Base-by-base conservation (phyloP, 2,113 vertebrate species). In the Peromyscus californicus region DNA sequence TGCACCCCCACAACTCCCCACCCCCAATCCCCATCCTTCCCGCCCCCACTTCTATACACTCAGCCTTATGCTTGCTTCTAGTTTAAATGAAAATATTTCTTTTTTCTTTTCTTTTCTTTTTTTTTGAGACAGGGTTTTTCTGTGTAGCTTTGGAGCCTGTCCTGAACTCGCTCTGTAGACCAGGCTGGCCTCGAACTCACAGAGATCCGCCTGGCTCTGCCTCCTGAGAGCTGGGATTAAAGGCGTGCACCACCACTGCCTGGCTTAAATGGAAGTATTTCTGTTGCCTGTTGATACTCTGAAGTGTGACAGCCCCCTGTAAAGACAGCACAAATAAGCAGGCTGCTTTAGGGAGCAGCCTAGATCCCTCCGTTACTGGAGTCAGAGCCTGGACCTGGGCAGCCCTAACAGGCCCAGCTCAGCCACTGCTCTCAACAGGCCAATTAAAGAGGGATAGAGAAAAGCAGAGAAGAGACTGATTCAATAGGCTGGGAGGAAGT, bases 201-300 rank as follows among this genome's bases (percentile, higher is more conserved):
- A 51, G 51, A 51, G 51, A 51, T 51, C 51, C 7, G 51, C 51
- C 9, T 1, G 0, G 7, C 9, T 51, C 51, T 9, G 7, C 51
- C 51, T 51, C 51, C 51, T 1, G 1, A 51, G 51, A 10, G 51
- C 12, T 54, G 54, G 54, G 54, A 54, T 54, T 15, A 54, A 54
- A 54, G 54, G 54, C 3, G 13, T 54, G 54, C 13, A 12, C 54
- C 54, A 54, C 54, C 54, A 15, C 54, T 15, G 54, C 54, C 70
- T 48, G 42, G n/a, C n/a, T 93, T 94, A 54, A 86, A 54, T 91
- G 39, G 82, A 90, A 94, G 86, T 63, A 11, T 31, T 91, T 87
- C 51, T 69, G 45, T 61, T n/a, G 22, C 29, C 45, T 11, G 16
- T 39, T 76, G 72, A 45, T 33, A 51, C 63, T 80, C 61, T 39